Conservation (phyloP, 2,888 invertebrate species). For the Dryocosmus kuriphilus region DNA sequence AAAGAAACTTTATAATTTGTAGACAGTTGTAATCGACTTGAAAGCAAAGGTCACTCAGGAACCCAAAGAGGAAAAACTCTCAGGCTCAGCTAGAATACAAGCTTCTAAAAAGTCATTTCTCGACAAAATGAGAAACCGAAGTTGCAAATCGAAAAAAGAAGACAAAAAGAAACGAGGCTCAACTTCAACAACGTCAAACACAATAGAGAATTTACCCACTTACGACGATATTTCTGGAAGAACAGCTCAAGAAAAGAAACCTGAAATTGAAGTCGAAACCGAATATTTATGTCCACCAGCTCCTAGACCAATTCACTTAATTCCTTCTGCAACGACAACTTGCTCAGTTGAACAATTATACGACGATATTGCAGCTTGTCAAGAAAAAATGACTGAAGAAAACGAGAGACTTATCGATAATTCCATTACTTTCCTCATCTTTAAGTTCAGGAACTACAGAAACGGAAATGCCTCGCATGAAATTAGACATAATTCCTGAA, state of each 20-base stretch:
- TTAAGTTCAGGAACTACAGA: neutral
- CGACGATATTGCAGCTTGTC: conserved; percentile 67
- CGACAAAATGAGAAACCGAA: conserved; percentile 63
- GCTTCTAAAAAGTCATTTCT: conserved; percentile 68
- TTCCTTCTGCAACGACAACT: conserved; percentile 52
- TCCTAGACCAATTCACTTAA: conserved; percentile 67
- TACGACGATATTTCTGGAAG: conserved; percentile 65
- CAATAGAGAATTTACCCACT: conserved; percentile 52
- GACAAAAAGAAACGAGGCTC: conserved; percentile 36
- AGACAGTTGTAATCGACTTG: neutral
- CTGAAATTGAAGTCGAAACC: conserved; percentile 53
- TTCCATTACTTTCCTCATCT: neutral
- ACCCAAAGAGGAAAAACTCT: conserved; percentile 8
- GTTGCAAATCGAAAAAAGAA: conserved; percentile 54
- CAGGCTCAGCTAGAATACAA: conserved; percentile 21
- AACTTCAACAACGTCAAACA: conserved; percentile 15
- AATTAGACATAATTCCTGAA: conserved; percentile 6
- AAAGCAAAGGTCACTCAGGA: neutral
- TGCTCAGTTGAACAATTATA: conserved; percentile 64
- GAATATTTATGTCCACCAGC: conserved; percentile 70
- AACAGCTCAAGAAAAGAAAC: neutral
- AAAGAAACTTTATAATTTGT: neutral
- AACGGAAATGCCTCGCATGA: neutral
- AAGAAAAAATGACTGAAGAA: conserved; percentile 46
- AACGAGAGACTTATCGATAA: conserved; percentile 41